phyloP scores from a whole-genome alignment of 2,113 vertebrate species.

The Sylvietta virens region DNA sequence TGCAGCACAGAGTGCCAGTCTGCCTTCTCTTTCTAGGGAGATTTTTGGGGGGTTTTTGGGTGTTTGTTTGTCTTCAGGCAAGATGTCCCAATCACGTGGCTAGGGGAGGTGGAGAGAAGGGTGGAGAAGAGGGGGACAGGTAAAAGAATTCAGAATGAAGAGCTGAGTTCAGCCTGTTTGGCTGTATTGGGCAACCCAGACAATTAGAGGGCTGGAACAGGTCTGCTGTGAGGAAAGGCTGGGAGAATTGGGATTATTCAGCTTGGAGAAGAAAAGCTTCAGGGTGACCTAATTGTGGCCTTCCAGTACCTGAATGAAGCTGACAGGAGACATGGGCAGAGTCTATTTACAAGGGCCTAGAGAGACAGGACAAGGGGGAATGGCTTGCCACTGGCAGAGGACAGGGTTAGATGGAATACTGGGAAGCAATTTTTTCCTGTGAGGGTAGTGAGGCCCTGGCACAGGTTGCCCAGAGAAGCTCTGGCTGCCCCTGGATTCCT shows the following conservation, averaged over 20 bases:
- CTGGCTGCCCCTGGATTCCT: background rate
- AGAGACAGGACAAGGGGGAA: background rate
- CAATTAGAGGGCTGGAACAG: background rate
- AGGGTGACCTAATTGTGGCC: background rate
- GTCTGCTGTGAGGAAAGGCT: background rate
- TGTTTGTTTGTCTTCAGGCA: background rate
- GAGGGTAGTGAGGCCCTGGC: background rate
- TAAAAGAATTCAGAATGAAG: background rate
- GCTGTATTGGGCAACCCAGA: background rate
- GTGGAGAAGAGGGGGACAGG: background rate
- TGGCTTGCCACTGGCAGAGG: background rate
- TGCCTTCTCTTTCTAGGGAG: background rate
- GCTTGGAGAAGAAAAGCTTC: background rate
- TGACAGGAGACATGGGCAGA: background rate
- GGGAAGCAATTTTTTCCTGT: rapidly evolving
- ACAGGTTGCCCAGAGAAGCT: background rate
- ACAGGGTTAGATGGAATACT: background rate
- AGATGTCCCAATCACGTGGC: background rate
- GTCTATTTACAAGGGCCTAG: background rate
- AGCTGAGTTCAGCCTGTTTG: background rate
- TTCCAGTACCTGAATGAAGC: background rate
- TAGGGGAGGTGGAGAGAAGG: background rate
- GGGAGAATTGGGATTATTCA: background rate
- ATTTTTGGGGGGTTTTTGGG: background rate
- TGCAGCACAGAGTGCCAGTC: background rate